These are phyloP conservation scores for Epinephelus lanceolatus DNA, from an alignment of 2,113 vertebrate genomes.

Conservation along the genomic window DNA sequence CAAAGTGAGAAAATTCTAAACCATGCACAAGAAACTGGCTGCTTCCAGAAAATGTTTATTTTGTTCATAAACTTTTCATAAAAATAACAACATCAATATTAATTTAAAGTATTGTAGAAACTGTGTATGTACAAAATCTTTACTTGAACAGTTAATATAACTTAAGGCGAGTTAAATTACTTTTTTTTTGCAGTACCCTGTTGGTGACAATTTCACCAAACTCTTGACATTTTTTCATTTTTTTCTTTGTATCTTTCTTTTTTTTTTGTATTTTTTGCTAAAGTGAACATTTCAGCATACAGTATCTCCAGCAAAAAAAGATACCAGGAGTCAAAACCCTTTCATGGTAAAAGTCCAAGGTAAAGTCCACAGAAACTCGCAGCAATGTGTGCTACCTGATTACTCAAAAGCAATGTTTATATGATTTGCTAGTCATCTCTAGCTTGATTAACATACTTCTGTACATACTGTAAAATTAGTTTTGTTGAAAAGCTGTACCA, in stretches of 20 bases:
- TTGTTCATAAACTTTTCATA: conserved; percentile 89
- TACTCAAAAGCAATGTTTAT: conserved; percentile 83
- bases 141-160: conserved; percentile 87
- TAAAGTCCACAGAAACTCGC: conserved; percentile 81
- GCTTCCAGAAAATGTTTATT: conserved; percentile 84
- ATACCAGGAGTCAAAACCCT: conserved; percentile 65
- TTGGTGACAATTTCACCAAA: conserved; percentile 77
- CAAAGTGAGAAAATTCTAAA: conserved; percentile 34
- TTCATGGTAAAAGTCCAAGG: conserved; percentile 57
- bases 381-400: conserved; percentile 88
- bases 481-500: conserved; percentile 63
- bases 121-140: conserved; percentile 84
- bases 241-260: neutral
- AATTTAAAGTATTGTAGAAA: conserved; percentile 88
- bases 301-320: conserved; percentile 66
- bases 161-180: conserved; percentile 86
- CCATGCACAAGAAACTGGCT: conserved; percentile 64
- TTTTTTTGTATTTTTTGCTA: conserved; percentile 54
- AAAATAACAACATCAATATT: conserved; percentile 91
- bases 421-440: conserved; percentile 76
- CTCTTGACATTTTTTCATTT: conserved; percentile 44
- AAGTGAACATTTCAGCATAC: conserved; percentile 77
- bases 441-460: conserved; percentile 73
- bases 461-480: conserved; percentile 77
- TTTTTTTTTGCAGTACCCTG: conserved; percentile 82